A percentile compares a stretch with the other conserved stretches of the same genome.
Conservation (phyloP, 2,888 invertebrate genomes). For the Ariolimax columbianus region DNA sequence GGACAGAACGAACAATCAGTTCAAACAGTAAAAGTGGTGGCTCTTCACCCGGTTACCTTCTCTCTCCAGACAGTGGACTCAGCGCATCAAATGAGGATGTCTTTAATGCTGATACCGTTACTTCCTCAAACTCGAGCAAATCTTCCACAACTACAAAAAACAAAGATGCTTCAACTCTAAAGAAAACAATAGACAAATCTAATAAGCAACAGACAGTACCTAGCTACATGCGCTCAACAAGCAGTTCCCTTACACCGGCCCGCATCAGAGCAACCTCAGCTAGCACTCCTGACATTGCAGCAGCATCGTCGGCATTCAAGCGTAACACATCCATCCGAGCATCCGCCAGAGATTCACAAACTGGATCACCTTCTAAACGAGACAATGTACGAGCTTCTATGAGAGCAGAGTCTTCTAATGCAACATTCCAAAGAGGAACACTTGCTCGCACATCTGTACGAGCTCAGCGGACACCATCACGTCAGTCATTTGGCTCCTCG, state of each 20-base stretch:
- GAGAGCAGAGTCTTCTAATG: slow-evolving; percentile 50
- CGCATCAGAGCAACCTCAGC: slow-evolving; percentile 50
- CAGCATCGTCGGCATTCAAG: slow-evolving; percentile 40
- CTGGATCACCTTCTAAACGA: slow-evolving; percentile 47
- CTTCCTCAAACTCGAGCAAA: slow-evolving; percentile 45
- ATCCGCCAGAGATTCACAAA: slow-evolving; percentile 51
- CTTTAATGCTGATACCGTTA: slow-evolving; percentile 58
- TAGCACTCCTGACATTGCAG: slow-evolving; percentile 37
- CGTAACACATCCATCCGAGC: slow-evolving; percentile 48
- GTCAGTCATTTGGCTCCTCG: slow-evolving; percentile 30
- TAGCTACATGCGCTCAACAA: slow-evolving; percentile 70
- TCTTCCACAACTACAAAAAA: slow-evolving; percentile 44
- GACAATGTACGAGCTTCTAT: slow-evolving; percentile 57
- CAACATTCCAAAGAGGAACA: slow-evolving; percentile 48
- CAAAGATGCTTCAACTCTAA: slow-evolving; percentile 34
- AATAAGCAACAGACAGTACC: slow-evolving; percentile 62
- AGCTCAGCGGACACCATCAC: slow-evolving; percentile 39
- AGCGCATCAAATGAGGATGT: slow-evolving; percentile 66
- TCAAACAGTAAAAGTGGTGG: slow-evolving; percentile 51
- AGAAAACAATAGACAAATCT: slow-evolving; percentile 45
- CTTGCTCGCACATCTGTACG: slow-evolving; percentile 51
- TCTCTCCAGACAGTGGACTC: slow-evolving; percentile 63
- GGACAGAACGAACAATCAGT: slow-evolving; percentile 66
- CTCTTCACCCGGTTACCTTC: slow-evolving; percentile 44
- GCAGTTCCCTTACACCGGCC: slow-evolving; percentile 55